Percentiles rank a stretch among this genome's conserved stretches.
Conservation (phyloP, 2,113 vertebrate species). For the Protobothrops mucrosquamatus region DNA sequence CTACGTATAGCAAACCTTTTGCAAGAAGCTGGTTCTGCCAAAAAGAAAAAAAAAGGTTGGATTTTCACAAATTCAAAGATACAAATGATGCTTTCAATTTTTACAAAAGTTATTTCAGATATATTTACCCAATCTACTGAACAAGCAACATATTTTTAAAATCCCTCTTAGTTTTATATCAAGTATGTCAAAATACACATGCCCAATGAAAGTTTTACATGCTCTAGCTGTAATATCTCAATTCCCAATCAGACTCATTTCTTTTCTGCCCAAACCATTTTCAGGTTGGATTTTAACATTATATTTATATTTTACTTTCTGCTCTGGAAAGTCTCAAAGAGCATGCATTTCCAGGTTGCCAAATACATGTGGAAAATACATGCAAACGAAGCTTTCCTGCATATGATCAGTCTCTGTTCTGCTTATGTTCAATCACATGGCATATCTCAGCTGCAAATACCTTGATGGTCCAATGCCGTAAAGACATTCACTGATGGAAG, state of each 20-base stretch:
- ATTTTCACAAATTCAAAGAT: conserved; percentile 24
- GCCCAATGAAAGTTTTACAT: neutral
- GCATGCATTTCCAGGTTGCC: neutral
- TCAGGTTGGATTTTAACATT: neutral
- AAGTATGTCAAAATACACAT: neutral
- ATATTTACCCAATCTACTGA: neutral
- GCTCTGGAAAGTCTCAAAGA: neutral
- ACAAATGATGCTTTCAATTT: neutral
- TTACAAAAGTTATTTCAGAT: neutral
- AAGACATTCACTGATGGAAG: neutral
- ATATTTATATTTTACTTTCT: neutral
- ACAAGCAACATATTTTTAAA: neutral
- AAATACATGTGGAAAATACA: neutral
- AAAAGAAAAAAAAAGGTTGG: conserved; percentile 62
- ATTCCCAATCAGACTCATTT: neutral
- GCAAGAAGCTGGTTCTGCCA: conserved; percentile 90
- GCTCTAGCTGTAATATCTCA: neutral
- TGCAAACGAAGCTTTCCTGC: conserved; percentile 1
- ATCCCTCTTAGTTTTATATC: neutral
- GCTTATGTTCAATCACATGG: neutral
- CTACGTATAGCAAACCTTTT: conserved; percentile 83
- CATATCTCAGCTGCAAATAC: neutral
- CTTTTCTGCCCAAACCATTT: neutral
- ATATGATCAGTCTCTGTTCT: neutral
- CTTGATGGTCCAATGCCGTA: neutral